Base-by-base conservation (phyloP, 2,888 invertebrate genomes). In the Camptogramma bilineatum region DNA sequence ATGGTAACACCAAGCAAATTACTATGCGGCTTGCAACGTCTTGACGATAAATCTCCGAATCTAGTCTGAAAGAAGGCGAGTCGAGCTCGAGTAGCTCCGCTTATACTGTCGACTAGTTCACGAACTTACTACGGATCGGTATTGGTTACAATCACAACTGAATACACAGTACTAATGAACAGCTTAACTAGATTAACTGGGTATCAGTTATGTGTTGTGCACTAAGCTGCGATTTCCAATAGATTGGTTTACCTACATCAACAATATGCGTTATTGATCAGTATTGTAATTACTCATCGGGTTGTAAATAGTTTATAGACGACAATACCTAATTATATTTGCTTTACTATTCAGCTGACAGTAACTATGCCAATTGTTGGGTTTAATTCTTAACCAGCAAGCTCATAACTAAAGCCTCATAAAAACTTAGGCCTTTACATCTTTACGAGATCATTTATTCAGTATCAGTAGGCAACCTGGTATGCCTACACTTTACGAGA, bases 1-100 rank as follows among this genome's bases (percentile, higher is more conserved):
- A n/a, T n/a, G n/a, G n/a, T n/a, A n/a, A n/a, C 31, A 44, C 48
- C 54, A 50, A 54, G 50, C 44, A 34, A 50, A 47, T 16, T 60
- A 60, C 18, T 9, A 47, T 34, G 24, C 18, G 10, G 17, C 52
- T 60, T 28, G 51, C 8, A 8, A 28, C 31, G n/a, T 47, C 55
- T 47, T 19, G n/a, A 31, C 28, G 44, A 28, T 28, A 46, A 16
- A 28, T 17, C 8, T 17, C 7, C 9, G 13, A 24, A 24, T 24
- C 13, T 21, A 7, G 47, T 4, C 9, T 4, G 4, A 24, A 17
- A 7, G 16, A 52, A 21, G 19, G n/a, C 10, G 13, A 34, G 34
- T 34, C 13, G 34, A 8, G 9, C 34, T 24, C 13, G 39, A 39
- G 13, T n/a, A 10, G 13, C 10, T 39, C 8, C n/a, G 8, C 28